phyloP scores from a whole-genome alignment of 2,113 vertebrate species.

The Buteo buteo region DNA sequence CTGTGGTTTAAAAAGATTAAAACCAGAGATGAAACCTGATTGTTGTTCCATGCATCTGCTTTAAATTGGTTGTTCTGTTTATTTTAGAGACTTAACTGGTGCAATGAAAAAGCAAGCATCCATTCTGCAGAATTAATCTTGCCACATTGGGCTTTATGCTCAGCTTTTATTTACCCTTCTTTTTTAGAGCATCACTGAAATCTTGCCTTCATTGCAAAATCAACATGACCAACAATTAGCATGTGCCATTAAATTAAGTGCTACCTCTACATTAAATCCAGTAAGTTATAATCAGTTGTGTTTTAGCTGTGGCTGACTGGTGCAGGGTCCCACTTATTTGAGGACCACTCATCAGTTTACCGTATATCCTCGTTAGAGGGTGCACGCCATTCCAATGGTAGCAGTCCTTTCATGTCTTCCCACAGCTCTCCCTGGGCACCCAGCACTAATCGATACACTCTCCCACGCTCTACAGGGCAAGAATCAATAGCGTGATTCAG shows the following conservation, averaged over 20 bases:
- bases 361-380: background rate
- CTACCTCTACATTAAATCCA: background rate
- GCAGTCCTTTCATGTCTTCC: background rate
- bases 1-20: constrained; percentile 48
- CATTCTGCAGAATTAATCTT: background rate
- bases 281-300: background rate
- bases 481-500: background rate
- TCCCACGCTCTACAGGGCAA: accelerated
- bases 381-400: background rate
- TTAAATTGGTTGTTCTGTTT: constrained; percentile 57
- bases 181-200: background rate
- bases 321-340: background rate
- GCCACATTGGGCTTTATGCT: background rate
- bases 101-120: background rate
- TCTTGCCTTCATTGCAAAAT: background rate
- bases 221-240: background rate
- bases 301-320: background rate
- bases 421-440: background rate
- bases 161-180: background rate
- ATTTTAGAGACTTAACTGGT: constrained; percentile 27
- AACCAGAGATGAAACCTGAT: constrained; percentile 45
- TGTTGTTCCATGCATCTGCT: constrained; percentile 51
- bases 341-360: background rate
- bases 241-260: background rate
- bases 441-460: background rate